Conservation (phyloP, 2,113 vertebrate genomes). For the Paraplagusia blochii region DNA sequence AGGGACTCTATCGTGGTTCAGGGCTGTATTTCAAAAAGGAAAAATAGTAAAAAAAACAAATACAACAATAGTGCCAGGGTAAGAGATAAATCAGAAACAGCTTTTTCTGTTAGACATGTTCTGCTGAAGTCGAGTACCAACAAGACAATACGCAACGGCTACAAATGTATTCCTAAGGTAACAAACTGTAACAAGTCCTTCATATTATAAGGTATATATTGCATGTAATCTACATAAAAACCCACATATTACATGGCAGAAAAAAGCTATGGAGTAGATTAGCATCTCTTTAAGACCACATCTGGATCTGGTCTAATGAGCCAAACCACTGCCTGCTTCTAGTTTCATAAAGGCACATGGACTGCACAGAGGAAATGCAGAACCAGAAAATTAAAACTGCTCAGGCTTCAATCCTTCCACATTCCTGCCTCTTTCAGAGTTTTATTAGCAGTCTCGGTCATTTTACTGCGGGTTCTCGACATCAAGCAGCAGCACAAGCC, state of each 20-base stretch:
- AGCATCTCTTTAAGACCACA: conserved; percentile 25
- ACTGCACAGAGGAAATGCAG: conserved; percentile 19
- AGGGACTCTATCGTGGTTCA: too few relatives aligned
- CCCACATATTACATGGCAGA: conserved; percentile 13
- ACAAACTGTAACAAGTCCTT: conserved; percentile 28
- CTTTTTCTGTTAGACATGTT: conserved; percentile 26
- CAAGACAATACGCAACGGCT: conserved; percentile 15
- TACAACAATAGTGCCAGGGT: neutral
- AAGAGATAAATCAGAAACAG: neutral
- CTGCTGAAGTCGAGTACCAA: conserved; percentile 35
- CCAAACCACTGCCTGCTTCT: conserved; percentile 7
- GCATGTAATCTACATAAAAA: conserved; percentile 1
- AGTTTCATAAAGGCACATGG: conserved; percentile 47
- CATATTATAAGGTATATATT: conserved; percentile 14
- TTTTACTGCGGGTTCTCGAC: conserved; percentile 31
- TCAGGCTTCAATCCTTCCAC: conserved; percentile 17
- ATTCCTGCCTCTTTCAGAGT: conserved; percentile 7
- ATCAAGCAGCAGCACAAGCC: conserved; percentile 11
- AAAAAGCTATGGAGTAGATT: conserved; percentile 6
- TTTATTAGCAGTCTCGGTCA: conserved; percentile 18
- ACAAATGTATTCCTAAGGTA: conserved; percentile 29
- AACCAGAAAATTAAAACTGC: conserved; percentile 15
- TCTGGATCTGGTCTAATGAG: conserved; percentile 3
- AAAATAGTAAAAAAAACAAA: too few relatives aligned
- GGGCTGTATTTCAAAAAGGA: too few relatives aligned